Conservation (phyloP, 2,888 invertebrate species). For the Philonicus albiceps region DNA sequence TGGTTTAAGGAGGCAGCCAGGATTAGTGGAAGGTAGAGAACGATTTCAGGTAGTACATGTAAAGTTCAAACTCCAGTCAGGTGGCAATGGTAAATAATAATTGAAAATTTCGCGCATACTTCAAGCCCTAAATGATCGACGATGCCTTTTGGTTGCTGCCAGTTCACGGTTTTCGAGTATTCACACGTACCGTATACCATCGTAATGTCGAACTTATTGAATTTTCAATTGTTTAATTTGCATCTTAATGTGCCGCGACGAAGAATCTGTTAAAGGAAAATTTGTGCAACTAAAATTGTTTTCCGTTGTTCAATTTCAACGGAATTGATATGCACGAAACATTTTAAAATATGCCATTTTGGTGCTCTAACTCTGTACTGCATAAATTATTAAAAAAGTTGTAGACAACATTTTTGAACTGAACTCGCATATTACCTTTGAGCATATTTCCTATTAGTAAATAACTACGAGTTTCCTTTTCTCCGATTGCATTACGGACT, state of each 20-base stretch:
- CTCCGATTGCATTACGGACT: too few relatives aligned
- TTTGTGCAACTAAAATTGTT: not conserved
- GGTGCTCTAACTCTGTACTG: not conserved
- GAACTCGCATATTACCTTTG: too few relatives aligned
- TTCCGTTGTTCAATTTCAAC: not conserved
- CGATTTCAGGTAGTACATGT: not conserved
- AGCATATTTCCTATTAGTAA: too few relatives aligned
- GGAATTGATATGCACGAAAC: not conserved
- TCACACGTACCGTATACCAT: not conserved
- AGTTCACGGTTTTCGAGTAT: not conserved
- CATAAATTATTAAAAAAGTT: too few relatives aligned
- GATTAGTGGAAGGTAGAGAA: not conserved
- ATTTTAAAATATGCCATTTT: not conserved
- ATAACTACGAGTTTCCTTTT: too few relatives aligned
- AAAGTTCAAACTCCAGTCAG: not conserved
- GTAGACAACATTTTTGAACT: too few relatives aligned
- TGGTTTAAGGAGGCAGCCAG: not conserved
- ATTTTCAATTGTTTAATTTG: not conserved
- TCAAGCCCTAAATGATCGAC: not conserved
- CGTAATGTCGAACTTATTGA: not conserved
- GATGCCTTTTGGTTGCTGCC: not conserved
- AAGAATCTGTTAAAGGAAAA: not conserved
- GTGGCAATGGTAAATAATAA: not conserved
- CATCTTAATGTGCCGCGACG: not conserved
- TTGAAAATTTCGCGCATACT: conserved; percentile 1